Conservation (phyloP, 2,888 invertebrate genomes). For the Drosophila multiciliata region DNA sequence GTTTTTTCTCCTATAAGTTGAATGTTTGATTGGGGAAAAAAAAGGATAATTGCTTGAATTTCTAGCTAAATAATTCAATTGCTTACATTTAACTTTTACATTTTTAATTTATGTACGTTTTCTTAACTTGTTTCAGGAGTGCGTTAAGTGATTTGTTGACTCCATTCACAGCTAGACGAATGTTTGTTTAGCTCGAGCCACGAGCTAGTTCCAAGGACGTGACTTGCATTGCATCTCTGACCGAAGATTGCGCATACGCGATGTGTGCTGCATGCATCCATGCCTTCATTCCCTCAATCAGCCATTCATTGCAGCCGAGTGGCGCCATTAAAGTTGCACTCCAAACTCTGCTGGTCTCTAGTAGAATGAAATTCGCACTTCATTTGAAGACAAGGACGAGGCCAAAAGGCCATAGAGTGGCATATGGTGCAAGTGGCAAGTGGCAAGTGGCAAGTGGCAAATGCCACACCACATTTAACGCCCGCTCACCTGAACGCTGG, state of each 20-base stretch:
- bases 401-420: slow-evolving; percentile 49
- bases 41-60: neutral
- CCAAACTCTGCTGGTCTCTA: slow-evolving; percentile 13
- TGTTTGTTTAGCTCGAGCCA: slow-evolving; percentile 31
- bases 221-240: slow-evolving; percentile 40
- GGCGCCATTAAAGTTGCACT: slow-evolving; percentile 49
- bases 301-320: slow-evolving; percentile 35
- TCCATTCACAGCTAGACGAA: slow-evolving; percentile 31
- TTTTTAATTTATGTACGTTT: neutral
- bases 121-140: neutral
- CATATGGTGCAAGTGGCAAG: slow-evolving; percentile 27
- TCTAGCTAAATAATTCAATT: neutral
- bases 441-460: slow-evolving; percentile 27
- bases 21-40: neutral
- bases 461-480: slow-evolving; percentile 64
- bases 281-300: slow-evolving; percentile 34
- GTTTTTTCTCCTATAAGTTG: neutral
- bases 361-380: slow-evolving; percentile 59
- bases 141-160: slow-evolving; percentile 26
- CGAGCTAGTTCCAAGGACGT: slow-evolving; percentile 36
- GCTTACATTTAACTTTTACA: neutral
- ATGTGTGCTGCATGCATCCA: slow-evolving; percentile 37
- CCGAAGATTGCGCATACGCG: slow-evolving; percentile 35
- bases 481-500: slow-evolving; percentile 40
- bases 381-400: slow-evolving; percentile 51